Base-by-base conservation (phyloP, 2,797 vertebrate species). In the Silurus aristotelis region DNA sequence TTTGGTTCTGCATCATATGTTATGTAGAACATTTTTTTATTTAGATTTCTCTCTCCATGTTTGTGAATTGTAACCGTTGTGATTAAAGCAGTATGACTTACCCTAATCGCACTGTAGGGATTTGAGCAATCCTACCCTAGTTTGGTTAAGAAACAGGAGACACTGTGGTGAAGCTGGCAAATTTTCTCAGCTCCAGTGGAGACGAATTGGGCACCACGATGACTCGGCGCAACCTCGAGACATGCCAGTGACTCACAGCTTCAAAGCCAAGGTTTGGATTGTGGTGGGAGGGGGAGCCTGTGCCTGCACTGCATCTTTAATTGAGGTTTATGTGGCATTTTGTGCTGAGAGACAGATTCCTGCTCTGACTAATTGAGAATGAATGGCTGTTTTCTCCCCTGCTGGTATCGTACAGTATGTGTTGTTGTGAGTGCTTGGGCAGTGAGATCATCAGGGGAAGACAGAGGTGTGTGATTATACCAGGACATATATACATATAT, bases 321-420 rank as follows among this genome's bases (percentile, higher is more conserved):
- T 90, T 93, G 91, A 90, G 93, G 92, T 93, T 93, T 90, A 87
- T 93, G 93, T 89, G 92, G 91, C 92, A 93, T 88, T 90, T 87
- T 92, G 81, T 92, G 89, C 89, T 87, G 91, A 84, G 85, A 90
- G 89, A 91, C 92, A 92, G 89, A 92, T 92, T 93, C 82, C 78
- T 81, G 85, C 73, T 77, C 84, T 89, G 71, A 55, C 81, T 88
- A 91, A 87, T 90, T 85, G 92, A 83, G 81, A 89, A 88, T 88
- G 88, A 91, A 63, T 92, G 90, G 86, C 85, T 80, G 88, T 83
- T 76, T 75, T 88, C 84, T 90, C 86, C 70, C 85, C 87, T 85
- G 68, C 82, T 87, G 76, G 84, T 79, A 72, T 75, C 75, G 82
- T 61, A 83, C 27, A 25, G 77, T 79, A 73, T 85, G 70, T 66